Base-by-base conservation (phyloP, 2,797 vertebrate genomes). In the Smutsia gigantea region DNA sequence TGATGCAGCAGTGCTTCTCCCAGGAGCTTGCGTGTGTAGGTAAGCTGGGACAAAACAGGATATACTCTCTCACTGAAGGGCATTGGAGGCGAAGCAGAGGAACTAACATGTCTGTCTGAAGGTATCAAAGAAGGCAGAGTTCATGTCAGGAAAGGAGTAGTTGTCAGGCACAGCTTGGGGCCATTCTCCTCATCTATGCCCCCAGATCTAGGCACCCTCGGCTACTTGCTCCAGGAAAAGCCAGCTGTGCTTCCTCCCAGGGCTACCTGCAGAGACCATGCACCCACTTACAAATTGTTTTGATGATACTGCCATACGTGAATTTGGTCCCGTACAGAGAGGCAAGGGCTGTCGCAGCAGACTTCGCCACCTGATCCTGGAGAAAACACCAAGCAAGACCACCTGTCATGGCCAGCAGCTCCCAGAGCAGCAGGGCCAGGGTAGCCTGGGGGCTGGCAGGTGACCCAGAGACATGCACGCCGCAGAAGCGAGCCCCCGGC, bases 261-360 rank as follows among this genome's bases (percentile, higher is more conserved):
- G 29, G 49, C n/a, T 39, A 15, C 57, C 25, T 29, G 7, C 25
- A 42, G 13, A 93, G 53, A 34, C 61, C 9, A 0, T 31, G 31
- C 12, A 1, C 0, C 51, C 51, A 99, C 99, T 99, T 98, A 99
- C 99, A 99, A 98, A 99, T 99, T 93, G 99, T 98, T 53, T 94
- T 97, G 97, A 99, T 99, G 98, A 99, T 99, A 98, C 99, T 99
- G 96, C 99, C 99, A 0, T 99, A 99, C 91, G 18, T 81, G 97
- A 98, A 99, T 0, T 71, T 4, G 15, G 99, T 99, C 21, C 99
- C 99, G 0, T 99, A 99, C 42, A 99, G 97, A n/a, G 99, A 99
- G 29, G 98, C 79, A 97, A 99, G 98, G 19, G 99, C 98, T 0
- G 90, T 81, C 31, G 99, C 96, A 0, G 99, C 99, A 85, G 98